phyloP scores from a whole-genome alignment of 2,888 invertebrate species.

The Diarsia dahlii region DNA sequence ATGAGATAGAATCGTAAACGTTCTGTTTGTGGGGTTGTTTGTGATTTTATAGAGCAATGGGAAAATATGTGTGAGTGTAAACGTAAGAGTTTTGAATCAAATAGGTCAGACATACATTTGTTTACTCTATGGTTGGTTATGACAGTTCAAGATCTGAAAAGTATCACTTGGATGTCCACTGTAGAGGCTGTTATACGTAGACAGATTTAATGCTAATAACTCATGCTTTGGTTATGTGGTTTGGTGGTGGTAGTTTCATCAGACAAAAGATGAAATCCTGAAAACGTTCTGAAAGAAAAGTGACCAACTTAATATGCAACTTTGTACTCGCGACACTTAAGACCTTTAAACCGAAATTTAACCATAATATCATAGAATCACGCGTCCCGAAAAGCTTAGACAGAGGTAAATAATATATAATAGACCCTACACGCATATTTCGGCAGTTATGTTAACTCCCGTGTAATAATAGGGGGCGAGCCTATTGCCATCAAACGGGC shows the following conservation, averaged over 20 bases:
- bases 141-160: too few species aligned
- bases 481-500: too few species aligned
- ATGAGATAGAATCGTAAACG: conserved; percentile 46
- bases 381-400: too few species aligned
- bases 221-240: not conserved
- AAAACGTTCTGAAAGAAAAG: not conserved
- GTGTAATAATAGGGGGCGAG: too few species aligned
- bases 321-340: not conserved
- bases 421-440: too few species aligned
- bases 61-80: conserved; percentile 5
- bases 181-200: not conserved
- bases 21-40: conserved; percentile 9
- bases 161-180: not conserved
- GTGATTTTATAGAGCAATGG: conserved; percentile 18
- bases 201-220: too few species aligned
- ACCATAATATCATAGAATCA: too few species aligned
- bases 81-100: not conserved
- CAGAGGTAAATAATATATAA: too few species aligned
- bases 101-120: not conserved
- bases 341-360: not conserved
- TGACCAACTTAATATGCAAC: conserved; percentile 10
- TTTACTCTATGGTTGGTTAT: not conserved
- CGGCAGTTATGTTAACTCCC: too few species aligned
- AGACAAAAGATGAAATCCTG: not conserved
- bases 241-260: not conserved